Base-by-base conservation (phyloP, 2,113 vertebrate species). In the Lycaon pictus region DNA sequence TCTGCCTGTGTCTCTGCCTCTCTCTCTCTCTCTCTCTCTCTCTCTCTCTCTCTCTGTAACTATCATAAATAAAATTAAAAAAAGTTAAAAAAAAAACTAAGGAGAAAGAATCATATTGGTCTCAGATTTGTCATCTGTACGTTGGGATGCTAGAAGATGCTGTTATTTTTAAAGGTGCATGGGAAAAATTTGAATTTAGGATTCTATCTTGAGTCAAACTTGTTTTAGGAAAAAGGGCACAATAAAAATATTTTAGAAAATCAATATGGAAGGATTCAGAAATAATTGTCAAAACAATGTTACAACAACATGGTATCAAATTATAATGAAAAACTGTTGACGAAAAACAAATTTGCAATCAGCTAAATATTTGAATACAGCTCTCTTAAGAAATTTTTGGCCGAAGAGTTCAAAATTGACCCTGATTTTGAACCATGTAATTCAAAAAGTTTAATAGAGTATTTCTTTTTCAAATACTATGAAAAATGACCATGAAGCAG, bases 131-230 rank as follows among this genome's bases (percentile, higher is more conserved):
- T 56, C 27, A 77, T 88, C n/a, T 63, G 37, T 90, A 55, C 20
- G 1, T 53, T 11, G 8, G 60, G 8, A 20, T 74, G 11, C 60
- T 90, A 69, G 60, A 95, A 83, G 10, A 74, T 80, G 56, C 2
- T 62, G 23, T 27, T 89, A 81, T 55, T 95, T 96, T 72, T 84
- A 71, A 87, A 71, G 72, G 27, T 65, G 63, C 1, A 0, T 29
- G 48, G 76, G 48, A 79, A 79, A 79, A 79, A 86, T 77, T 87
- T 90, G 19, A 95, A 87, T 76, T 95, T 81, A 43, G 27, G 86
- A 74, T 90, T 86, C 11, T 53, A 11, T n/a, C 12, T 71, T 58
- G 77, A 62, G 20, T 93, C 22, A 83, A 94, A 84, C 35, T 96
- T 29, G 51, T 20, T 51, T 60, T 60, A 79, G 90, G 63, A 86